Conservation (phyloP, 2,797 vertebrate genomes). For the Ptychobarbus kaznakovi region DNA sequence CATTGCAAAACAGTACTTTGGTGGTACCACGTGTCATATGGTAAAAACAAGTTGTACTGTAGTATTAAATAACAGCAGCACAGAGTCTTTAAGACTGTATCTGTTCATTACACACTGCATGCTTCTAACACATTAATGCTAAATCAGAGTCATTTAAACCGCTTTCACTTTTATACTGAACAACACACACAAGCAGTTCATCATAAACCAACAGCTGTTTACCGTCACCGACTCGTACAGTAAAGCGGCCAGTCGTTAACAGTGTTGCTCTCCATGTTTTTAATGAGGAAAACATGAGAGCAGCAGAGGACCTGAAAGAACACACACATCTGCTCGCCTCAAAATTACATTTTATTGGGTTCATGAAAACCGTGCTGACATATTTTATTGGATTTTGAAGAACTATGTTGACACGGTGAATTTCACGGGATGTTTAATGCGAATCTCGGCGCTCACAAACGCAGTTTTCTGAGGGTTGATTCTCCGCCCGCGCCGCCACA, state of each 20-base stretch:
- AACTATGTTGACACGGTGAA: conserved; percentile 49
- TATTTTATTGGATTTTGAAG: conserved; percentile 58
- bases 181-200: neutral
- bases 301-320: conserved; percentile 44
- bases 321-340: conserved; percentile 35
- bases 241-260: conserved; percentile 33
- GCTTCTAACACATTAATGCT: neutral
- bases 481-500: neutral
- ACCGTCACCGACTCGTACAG: conserved; percentile 8
- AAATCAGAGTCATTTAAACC: neutral
- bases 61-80: neutral
- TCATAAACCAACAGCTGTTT: conserved; percentile 33
- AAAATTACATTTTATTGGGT: conserved; percentile 54
- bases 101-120: neutral
- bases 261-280: conserved; percentile 16
- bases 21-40: neutral
- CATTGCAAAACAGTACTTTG: neutral
- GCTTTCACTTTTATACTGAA: neutral
- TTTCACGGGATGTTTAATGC: conserved; percentile 50
- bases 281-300: conserved; percentile 37
- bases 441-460: conserved; percentile 23
- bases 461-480: conserved; percentile 2
- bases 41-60: neutral
- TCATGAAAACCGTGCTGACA: conserved; percentile 47
- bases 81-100: too few relatives aligned